Percentiles rank a stretch among this genome's conserved stretches.
These are phyloP conservation scores for Isaurus tuberculatus DNA, from an alignment of 92 coral and sea anemone species.

Conservation along the genomic window DNA sequence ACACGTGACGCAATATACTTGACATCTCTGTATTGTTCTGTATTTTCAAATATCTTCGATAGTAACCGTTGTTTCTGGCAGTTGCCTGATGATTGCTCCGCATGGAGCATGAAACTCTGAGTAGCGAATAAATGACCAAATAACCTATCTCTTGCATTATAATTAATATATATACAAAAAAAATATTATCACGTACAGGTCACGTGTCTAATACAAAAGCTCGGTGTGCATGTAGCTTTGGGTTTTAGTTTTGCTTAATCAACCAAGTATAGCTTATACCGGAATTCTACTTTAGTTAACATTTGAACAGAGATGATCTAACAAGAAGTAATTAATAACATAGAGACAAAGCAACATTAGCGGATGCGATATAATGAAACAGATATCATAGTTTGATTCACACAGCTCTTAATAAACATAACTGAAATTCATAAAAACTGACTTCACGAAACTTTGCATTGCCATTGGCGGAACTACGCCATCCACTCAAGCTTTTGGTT, in stretches of 20 bases:
- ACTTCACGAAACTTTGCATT: background rate
- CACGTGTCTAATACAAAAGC: no score
- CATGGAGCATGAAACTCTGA: no score
- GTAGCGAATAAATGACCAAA: no score
- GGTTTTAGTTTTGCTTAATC: background rate
- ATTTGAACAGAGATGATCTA: background rate
- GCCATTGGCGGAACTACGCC: background rate
- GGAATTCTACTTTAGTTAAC: background rate
- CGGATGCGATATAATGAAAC: background rate
- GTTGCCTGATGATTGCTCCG: no score
- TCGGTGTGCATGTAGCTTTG: no score
- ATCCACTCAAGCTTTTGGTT: no score
- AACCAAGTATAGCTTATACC: background rate
- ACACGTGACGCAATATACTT: no score
- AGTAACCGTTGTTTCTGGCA: no score
- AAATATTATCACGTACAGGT: background rate
- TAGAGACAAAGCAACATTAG: background rate
- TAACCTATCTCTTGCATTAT: no score
- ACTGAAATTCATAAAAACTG: background rate
- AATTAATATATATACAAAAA: background rate
- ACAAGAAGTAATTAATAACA: background rate
- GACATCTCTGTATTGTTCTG: no score
- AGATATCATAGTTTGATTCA: background rate
- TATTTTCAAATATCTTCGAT: no score
- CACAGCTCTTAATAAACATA: background rate